Conservation (phyloP, 1,140 invertebrate genomes). For the Anastatus disparis region DNA sequence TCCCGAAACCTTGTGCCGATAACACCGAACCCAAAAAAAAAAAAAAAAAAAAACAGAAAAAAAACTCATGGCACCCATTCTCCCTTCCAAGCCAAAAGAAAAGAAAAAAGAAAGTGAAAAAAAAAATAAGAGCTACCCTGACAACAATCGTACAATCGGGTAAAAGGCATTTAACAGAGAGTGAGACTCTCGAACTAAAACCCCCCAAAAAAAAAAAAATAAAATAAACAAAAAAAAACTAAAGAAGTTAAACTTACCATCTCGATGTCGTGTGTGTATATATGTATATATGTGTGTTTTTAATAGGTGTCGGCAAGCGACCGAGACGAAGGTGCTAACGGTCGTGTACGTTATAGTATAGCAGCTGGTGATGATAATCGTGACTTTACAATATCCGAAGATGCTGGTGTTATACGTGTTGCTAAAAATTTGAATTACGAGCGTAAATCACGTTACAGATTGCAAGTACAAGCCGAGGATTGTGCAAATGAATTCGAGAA, state of each 20-base stretch:
- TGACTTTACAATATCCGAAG: constrained; percentile 90
- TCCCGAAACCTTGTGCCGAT: too few relatives aligned
- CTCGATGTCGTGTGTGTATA: background rate
- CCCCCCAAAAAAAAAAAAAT: background rate
- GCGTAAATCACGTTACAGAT: constrained; percentile 82
- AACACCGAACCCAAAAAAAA: too few relatives aligned
- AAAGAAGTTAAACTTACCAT: background rate
- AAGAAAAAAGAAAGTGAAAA: background rate
- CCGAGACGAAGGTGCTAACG: constrained; percentile 88
- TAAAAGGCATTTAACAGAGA: constrained; percentile 3
- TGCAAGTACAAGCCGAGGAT: constrained; percentile 90
- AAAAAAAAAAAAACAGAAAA: too few relatives aligned
- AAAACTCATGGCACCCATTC: too few relatives aligned
- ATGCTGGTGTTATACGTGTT: constrained; percentile 87
- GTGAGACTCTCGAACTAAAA: too few relatives aligned
- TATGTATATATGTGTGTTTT: constrained; percentile 7
- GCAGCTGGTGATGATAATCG: constrained; percentile 89
- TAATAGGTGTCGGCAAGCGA: constrained; percentile 89
- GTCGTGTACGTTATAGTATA: constrained; percentile 88
- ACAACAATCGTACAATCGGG: constrained; percentile 36
- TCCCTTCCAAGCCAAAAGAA: background rate
- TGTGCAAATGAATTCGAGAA: constrained; percentile 75
- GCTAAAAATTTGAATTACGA: constrained; percentile 94
- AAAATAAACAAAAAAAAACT: background rate
- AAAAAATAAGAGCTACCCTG: background rate